Percentiles rank a stretch among this genome's conserved stretches.
These are phyloP conservation scores for Nemapogon koenigi DNA, from an alignment of 2,888 invertebrate species.

Conservation along the genomic window DNA sequence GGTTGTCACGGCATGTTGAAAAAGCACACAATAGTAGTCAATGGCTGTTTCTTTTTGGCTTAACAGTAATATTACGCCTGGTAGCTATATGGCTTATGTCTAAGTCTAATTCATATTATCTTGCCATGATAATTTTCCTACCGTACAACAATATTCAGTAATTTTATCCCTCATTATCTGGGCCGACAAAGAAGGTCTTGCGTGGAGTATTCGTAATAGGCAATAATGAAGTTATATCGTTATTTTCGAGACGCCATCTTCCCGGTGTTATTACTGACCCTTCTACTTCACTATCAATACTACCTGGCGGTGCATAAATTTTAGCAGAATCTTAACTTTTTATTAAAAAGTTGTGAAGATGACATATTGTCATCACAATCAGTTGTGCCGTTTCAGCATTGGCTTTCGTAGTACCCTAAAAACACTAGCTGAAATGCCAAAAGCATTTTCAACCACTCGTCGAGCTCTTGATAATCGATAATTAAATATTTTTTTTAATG, in stretches of 20 bases:
- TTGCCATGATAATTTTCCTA: constrained; percentile 16
- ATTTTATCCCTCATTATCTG: constrained; percentile 15
- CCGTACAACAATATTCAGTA: constrained; percentile 16
- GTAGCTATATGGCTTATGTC: too few species aligned
- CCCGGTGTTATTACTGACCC: constrained; percentile 13
- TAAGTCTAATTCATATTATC: too few species aligned
- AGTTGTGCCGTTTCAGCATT: constrained; percentile 15
- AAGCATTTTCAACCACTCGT: constrained; percentile 17
- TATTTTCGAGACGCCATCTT: neutral
- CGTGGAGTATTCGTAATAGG: constrained; percentile 14
- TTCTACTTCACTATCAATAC: constrained; percentile 14
- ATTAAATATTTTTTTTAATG: constrained; percentile 17
- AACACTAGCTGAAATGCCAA: constrained; percentile 15
- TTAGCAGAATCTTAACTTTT: constrained; percentile 10
- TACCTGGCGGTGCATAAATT: constrained; percentile 15
- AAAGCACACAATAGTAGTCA: too few species aligned
- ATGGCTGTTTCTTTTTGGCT: too few species aligned
- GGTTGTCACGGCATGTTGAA: constrained; percentile 13
- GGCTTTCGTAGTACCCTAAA: constrained; percentile 19
- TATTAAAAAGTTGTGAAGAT: constrained; percentile 14
- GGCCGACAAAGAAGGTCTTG: constrained; percentile 9
- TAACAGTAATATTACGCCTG: too few species aligned
- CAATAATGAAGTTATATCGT: constrained; percentile 14
- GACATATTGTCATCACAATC: constrained; percentile 17
- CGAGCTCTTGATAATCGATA: constrained; percentile 17